Evolutionary conservation across 2,888 invertebrate genomes (phyloP), one percentile per base, ranked within the genome.

Genomic region (Argyresthia albistria): DNA sequence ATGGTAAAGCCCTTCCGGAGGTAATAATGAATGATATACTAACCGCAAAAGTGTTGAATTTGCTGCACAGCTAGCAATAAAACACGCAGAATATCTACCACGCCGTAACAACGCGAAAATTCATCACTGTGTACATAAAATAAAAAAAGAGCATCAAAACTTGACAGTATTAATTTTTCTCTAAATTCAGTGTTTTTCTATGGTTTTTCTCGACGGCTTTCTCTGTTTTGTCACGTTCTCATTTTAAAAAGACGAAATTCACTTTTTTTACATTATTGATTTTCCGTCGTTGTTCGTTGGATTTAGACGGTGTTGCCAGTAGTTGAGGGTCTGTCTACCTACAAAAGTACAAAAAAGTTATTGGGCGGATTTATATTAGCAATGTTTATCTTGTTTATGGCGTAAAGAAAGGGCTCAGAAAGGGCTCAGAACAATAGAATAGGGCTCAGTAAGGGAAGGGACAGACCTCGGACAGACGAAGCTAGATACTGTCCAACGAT

Each of bases 61-160:
- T 75, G 76, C 77, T 78, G 78, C 76, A 79, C 76, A 73, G 69
- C 75, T 70, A 76, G 69, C 70, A 79, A 69, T 76, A 71, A 76
- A 66, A 76, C 71, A 76, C 80, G 81, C 76, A 82, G 79, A 79
- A 81, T 73, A 78, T 78, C 80, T 82, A 86, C 81, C 84, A 84
- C 86, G 86, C 84, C 84, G 86, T 84, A 80, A 81, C 86, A 79
- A 83, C 76, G 83, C 80, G 76, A 81, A 82, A 75, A 81, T 76
- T 79, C 83, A 86, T 86, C 86, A 83, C 86, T 82, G 79, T 80
- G 84, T 86, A 86, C 84, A 83, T 86, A 87, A 86, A 46, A 84
- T 84, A 87, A 87, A 81, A 87, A 87, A 82, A 80, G 86, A 86
- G 80, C 86, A 87, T 87, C 87, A 78, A 86, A 66, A 74, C 79